Conservation (phyloP, 2,797 vertebrate species). For the Acipenser oxyrinchus region DNA sequence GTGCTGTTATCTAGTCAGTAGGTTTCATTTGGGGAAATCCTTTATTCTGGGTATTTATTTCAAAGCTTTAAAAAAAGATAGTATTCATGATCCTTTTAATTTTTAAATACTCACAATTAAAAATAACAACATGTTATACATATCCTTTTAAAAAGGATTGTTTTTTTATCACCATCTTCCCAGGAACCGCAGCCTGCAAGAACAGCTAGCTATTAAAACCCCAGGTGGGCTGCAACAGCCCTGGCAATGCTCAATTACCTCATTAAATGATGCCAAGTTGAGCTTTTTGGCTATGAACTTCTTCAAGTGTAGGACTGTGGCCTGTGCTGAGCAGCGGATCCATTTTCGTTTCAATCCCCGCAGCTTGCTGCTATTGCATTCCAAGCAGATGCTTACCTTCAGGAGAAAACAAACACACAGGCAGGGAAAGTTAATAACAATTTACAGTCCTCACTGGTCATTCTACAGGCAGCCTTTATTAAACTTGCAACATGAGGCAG, state of each 20-base stretch:
- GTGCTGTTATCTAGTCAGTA: no score
- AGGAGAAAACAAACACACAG: constrained; percentile 18
- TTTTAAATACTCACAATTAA: no score
- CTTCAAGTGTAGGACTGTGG: constrained; percentile 95
- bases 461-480: constrained; percentile 7
- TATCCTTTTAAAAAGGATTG: no score
- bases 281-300: constrained; percentile 99
- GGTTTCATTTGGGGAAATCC: no score
- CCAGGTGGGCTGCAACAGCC: no score
- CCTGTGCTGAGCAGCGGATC: constrained; percentile 97
- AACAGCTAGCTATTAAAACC: no score
- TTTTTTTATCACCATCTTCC: no score
- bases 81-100: no score
- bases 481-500: not conserved
- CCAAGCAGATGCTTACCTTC: constrained; percentile 96
- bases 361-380: constrained; percentile 98
- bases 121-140: no score
- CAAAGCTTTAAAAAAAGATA: no score
- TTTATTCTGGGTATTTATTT: no score
- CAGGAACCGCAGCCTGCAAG: no score
- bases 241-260: constrained; percentile 59
- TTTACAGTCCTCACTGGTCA: constrained; percentile 1
- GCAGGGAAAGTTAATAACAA: constrained; percentile 2
- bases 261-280: constrained; percentile 96
- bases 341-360: constrained; percentile 93